These are phyloP conservation scores for Halcyon badia DNA, from an alignment of 2,797 vertebrate species.

Conservation along the genomic window DNA sequence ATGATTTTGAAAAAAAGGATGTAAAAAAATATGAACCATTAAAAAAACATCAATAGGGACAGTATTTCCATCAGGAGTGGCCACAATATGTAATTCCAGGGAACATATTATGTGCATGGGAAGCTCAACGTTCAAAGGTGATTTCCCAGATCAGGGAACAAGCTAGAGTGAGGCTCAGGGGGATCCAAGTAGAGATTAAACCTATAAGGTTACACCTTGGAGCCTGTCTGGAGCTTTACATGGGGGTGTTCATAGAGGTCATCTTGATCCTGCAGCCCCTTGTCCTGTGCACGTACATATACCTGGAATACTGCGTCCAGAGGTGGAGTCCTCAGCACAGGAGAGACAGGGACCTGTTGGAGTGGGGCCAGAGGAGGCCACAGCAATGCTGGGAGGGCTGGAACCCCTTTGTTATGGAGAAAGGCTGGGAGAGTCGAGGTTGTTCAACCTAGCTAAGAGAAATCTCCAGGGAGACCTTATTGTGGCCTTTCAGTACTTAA, in stretches of 20 bases:
- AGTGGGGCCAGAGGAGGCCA: too few relatives aligned
- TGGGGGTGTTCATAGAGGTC: accelerated
- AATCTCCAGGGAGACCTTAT: too few relatives aligned
- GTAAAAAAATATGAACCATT: accelerated
- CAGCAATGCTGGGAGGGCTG: too few relatives aligned
- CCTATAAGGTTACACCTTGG: neutral
- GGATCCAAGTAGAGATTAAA: neutral
- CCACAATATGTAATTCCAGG: neutral
- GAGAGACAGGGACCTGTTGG: too few relatives aligned
- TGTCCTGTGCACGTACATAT: accelerated
- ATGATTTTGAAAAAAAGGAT: accelerated
- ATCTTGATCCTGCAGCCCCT: neutral
- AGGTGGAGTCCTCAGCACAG: too few relatives aligned
- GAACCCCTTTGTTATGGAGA: too few relatives aligned
- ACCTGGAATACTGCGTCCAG: neutral
- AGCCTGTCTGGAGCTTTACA: neutral
- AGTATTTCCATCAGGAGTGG: neutral
- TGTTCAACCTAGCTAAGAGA: too few relatives aligned
- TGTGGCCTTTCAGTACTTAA: too few relatives aligned
- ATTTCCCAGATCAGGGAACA: neutral
- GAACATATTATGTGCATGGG: neutral
- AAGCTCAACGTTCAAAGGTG: neutral
- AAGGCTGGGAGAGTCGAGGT: too few relatives aligned
- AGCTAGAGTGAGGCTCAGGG: neutral
- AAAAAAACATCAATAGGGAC: neutral